Evolutionary conservation across 2,113 vertebrate genomes (phyloP), one percentile per base, ranked within the genome.

Genomic region (Siniperca knerii): DNA sequence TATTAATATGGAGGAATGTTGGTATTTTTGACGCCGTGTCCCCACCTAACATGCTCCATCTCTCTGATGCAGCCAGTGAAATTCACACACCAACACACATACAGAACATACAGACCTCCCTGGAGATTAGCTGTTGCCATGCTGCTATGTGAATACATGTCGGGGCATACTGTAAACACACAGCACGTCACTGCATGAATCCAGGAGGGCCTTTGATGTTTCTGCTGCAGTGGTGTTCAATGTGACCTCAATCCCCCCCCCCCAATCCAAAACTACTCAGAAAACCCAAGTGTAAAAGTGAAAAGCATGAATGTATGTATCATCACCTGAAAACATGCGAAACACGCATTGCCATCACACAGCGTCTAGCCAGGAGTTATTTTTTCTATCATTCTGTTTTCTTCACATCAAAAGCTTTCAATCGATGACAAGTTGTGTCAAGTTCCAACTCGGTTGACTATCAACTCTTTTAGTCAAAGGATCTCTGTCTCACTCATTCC

Each of bases 351-450:
- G 15, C 8, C 9, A 67, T 0, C 35, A 3, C 35, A 37, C 35
- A 60, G 77, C 20, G 7, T 75, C 81, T 79, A 80, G 79, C 89
- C 83, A 77, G 72, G 60, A 89, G 84, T 75, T 78, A 55, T 80
- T 83, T 91, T 89, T 84, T 62, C 64, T 70, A 40, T 50, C 23
- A 40, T 87, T 86, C 20, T 83, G 70, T 82, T 89, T 82, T 74
- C 83, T 90, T 75, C 72, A 87, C 77, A 86, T 93, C 77, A 88
- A 92, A 88, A 85, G 77, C 79, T 83, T 87, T 89, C 76, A 81
- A 81, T 87, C 15, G 35, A 89, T 87, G 89, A 90, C 92, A 90
- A 86, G 89, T 37, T 3, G 68, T 72, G 84, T 89, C 89, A 85
- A 87, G 65, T 83, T 82, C 75, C 82, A 87, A 75, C 83, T 80